phyloP scores from a whole-genome alignment of 2,797 vertebrate species.

The Pterois miles region DNA sequence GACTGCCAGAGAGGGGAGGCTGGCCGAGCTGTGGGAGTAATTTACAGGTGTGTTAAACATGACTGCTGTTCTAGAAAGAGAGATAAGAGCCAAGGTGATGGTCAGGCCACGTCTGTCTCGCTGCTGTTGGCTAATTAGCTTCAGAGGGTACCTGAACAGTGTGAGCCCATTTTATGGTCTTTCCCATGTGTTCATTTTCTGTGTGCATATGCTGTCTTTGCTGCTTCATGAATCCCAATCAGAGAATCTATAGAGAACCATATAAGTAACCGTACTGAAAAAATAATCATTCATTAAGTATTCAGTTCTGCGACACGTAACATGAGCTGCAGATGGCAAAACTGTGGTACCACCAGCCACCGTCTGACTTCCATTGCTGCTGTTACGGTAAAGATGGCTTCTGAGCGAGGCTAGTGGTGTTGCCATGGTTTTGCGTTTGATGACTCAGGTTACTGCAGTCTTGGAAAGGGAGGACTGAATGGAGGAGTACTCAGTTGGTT shows the following conservation, averaged over 20 bases:
- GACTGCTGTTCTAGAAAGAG: conserved; percentile 30
- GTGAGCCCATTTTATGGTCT: background rate
- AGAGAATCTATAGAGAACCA: background rate
- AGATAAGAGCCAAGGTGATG: conserved; percentile 7
- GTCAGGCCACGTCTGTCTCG: background rate
- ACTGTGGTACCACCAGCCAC: too few relatives aligned
- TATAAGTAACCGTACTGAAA: background rate
- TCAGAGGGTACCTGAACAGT: background rate
- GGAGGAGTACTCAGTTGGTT: too few relatives aligned
- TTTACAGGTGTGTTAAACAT: conserved; percentile 70
- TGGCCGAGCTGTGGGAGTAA: conserved; percentile 37
- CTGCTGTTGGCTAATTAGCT: conserved; percentile 15
- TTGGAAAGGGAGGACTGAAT: too few relatives aligned
- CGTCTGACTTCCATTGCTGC: too few relatives aligned
- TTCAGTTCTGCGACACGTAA: background rate
- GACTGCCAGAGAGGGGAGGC: conserved; percentile 15
- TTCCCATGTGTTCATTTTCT: background rate
- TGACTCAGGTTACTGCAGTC: too few relatives aligned
- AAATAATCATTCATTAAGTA: background rate
- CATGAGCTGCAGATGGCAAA: too few relatives aligned
- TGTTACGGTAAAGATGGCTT: too few relatives aligned
- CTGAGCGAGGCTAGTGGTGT: too few relatives aligned
- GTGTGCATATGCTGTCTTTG: background rate
- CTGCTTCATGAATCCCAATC: background rate
- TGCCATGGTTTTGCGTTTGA: too few relatives aligned